phyloP scores from a whole-genome alignment of 2,797 vertebrate species.

The Podargus strigoides region DNA sequence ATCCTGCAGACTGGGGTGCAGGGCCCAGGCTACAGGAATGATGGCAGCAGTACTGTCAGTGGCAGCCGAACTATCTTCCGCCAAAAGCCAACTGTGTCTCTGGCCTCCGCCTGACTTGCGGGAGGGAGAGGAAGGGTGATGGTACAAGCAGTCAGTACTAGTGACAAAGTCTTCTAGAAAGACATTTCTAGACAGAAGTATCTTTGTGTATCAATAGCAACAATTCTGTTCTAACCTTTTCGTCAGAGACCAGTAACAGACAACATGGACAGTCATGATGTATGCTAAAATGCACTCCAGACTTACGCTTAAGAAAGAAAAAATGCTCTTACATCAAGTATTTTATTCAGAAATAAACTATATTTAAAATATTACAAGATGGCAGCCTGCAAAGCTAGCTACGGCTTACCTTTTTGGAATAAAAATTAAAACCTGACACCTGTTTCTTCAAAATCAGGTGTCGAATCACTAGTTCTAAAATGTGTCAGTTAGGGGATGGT shows the following conservation, averaged over 20 bases:
- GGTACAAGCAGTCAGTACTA: neutral
- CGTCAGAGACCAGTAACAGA: neutral
- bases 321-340: neutral
- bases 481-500: fast-evolving
- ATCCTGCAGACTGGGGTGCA: neutral
- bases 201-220: neutral
- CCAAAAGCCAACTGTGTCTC: neutral
- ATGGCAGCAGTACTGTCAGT: neutral
- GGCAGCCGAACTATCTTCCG: neutral
- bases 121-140: neutral
- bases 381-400: neutral
- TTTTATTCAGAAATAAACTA: neutral
- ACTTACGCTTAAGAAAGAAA: neutral
- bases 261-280: fast-evolving
- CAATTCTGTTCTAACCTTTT: neutral
- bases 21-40: neutral
- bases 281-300: neutral
- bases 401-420: neutral
- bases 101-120: neutral
- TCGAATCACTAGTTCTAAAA: neutral
- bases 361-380: neutral
- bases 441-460: neutral
- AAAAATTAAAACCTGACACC: neutral
- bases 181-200: neutral
- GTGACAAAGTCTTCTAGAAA: neutral